These are phyloP conservation scores for Ophioninae sp. DNA, from an alignment of 2,888 invertebrate species.

Conservation along the genomic window DNA sequence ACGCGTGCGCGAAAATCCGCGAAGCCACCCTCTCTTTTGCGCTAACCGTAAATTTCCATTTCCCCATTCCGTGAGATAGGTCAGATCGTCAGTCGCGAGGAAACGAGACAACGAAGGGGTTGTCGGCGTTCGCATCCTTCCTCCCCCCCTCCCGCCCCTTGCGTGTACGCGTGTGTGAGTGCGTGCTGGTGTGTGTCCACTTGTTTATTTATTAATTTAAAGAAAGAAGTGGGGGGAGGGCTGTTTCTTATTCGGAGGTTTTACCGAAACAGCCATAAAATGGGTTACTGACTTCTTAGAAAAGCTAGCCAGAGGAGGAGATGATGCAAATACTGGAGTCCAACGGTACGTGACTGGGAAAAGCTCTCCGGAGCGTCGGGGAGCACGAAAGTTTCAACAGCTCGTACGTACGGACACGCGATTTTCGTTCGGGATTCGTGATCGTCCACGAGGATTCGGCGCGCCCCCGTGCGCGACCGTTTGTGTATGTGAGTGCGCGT, in stretches of 20 bases:
- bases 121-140: constrained; percentile 19
- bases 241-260: too few species aligned
- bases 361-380: constrained; percentile 51
- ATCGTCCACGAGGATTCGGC: constrained; percentile 5
- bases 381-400: constrained; percentile 30
- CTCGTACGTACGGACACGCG: constrained; percentile 22
- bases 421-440: neutral
- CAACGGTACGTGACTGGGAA: constrained; percentile 57
- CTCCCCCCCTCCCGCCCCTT: neutral
- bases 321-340: constrained; percentile 58
- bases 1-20: constrained; percentile 55
- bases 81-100: constrained; percentile 50
- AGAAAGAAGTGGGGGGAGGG: neutral
- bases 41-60: constrained; percentile 40
- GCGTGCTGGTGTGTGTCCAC: constrained; percentile 10
- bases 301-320: constrained; percentile 28
- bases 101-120: constrained; percentile 54
- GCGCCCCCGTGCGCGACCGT: constrained; percentile 5
- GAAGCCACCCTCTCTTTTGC: constrained; percentile 28
- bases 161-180: constrained; percentile 19
- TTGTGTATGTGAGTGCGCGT: constrained; percentile 40
- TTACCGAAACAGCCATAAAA: constrained; percentile 19
- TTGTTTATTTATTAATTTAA: constrained; percentile 5
- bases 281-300: constrained; percentile 4
- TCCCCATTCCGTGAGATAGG: constrained; percentile 21